Percentiles rank a stretch among this genome's conserved stretches.
phyloP scores from a whole-genome alignment of 2,888 invertebrate species.

The Platycheirus rosarum region DNA sequence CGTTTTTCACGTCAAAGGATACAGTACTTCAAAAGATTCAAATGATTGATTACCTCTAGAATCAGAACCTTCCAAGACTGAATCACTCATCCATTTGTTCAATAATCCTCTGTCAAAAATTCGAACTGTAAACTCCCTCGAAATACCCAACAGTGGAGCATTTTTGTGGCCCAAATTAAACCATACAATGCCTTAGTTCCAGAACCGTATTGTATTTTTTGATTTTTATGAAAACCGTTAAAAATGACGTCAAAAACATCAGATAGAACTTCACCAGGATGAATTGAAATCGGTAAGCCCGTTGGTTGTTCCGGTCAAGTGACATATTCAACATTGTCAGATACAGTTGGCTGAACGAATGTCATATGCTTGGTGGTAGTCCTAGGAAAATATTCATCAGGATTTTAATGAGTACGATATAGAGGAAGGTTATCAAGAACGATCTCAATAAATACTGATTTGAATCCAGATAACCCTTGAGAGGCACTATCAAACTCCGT shows the following conservation, averaged over 20 bases:
- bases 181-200: too few species aligned
- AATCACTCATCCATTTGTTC: constrained; percentile 2
- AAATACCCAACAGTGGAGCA: too few species aligned
- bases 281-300: constrained; percentile 6
- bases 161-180: too few species aligned
- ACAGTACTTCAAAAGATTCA: background rate
- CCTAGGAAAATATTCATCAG: background rate
- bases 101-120: background rate
- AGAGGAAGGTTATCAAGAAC: background rate
- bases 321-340: constrained; percentile 23
- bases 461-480: background rate
- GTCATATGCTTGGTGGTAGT: background rate
- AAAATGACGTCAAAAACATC: constrained; percentile 1
- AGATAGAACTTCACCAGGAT: constrained; percentile 23
- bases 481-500: background rate
- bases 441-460: constrained; percentile 21
- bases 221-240: constrained; percentile 16
- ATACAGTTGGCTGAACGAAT: constrained; percentile 7
- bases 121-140: too few species aligned
- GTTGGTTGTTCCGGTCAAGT: background rate
- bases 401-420: constrained; percentile 2
- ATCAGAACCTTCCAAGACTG: background rate
- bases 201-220: constrained; percentile 4
- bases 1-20: background rate
- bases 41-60: too few species aligned